Conservation (phyloP, 2,888 invertebrate genomes). For the Calameuta pallipes region DNA sequence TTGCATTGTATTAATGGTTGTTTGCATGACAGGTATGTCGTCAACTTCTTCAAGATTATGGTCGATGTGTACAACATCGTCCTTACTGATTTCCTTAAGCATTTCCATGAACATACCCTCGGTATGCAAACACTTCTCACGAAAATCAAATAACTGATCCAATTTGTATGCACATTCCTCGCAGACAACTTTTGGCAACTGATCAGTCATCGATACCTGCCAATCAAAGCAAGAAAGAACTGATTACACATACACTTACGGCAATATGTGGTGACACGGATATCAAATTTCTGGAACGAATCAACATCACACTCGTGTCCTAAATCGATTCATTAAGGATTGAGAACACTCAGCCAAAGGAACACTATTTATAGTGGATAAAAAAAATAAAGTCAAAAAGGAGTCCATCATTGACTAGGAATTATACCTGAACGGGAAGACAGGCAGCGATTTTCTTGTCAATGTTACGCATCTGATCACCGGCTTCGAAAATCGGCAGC, state of each 20-base stretch:
- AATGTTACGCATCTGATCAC: conserved; percentile 68
- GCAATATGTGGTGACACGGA: background rate
- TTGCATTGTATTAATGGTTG: conserved; percentile 33
- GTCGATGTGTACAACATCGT: conserved; percentile 43
- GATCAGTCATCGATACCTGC: conserved; percentile 70
- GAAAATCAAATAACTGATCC: conserved; percentile 70
- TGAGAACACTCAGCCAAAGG: background rate
- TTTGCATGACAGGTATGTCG: conserved; percentile 30
- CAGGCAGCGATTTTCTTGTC: conserved; percentile 71
- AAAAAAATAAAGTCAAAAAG: too few relatives aligned
- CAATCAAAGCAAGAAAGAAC: conserved; percentile 26
- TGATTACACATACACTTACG: background rate
- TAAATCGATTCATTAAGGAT: conserved; percentile 1
- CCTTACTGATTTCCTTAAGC: conserved; percentile 58
- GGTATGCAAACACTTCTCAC: conserved; percentile 69
- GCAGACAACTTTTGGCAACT: conserved; percentile 72
- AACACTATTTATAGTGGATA: background rate
- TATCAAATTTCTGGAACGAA: background rate
- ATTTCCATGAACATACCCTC: conserved; percentile 67
- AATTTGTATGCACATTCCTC: conserved; percentile 71
- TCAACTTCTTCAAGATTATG: conserved; percentile 43
- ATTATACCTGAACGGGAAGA: conserved; percentile 70
- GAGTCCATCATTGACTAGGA: background rate
- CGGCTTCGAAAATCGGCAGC: conserved; percentile 67
- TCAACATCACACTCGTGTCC: background rate